These are phyloP conservation scores for Zhuqinia jingwanae DNA, from an alignment of 2,888 invertebrate species.

Conservation along the genomic window DNA sequence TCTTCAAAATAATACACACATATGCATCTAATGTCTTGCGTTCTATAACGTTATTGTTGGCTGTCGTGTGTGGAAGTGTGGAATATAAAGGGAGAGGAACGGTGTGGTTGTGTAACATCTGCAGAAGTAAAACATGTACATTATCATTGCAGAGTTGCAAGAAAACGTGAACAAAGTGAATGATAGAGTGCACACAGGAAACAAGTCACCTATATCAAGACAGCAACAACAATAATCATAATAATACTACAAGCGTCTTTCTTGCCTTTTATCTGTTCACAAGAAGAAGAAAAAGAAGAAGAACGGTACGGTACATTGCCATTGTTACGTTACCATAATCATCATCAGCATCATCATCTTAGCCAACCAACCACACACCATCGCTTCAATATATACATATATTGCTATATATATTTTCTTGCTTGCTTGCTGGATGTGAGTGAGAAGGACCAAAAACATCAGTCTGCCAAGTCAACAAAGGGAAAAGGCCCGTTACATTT, in stretches of 20 bases:
- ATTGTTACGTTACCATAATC: constrained; percentile 11
- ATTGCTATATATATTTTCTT: not conserved
- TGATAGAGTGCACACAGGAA: constrained; percentile 42
- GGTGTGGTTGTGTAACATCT: constrained; percentile 6
- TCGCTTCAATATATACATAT: not conserved
- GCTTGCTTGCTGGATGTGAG: constrained; percentile 61
- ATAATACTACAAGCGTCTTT: constrained; percentile 11
- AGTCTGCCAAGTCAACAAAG: constrained; percentile 43
- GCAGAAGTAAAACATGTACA: not conserved
- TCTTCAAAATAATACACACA: not conserved
- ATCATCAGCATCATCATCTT: not conserved
- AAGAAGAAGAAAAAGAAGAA: not conserved
- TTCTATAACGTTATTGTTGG: not conserved
- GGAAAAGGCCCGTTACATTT: constrained; percentile 46
- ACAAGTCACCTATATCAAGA: constrained; percentile 56
- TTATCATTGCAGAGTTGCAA: not conserved
- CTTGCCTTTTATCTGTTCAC: not conserved
- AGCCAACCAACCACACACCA: not conserved
- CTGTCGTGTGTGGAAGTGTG: no score
- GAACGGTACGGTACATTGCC: constrained; percentile 67
- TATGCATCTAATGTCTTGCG: not conserved
- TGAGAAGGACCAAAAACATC: constrained; percentile 50
- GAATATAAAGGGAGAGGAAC: not conserved
- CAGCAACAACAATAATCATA: constrained; percentile 16
- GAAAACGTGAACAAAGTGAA: constrained; percentile 3